These are phyloP conservation scores for Oreochromis aureus DNA, from an alignment of 2,113 vertebrate species.

Conservation along the genomic window DNA sequence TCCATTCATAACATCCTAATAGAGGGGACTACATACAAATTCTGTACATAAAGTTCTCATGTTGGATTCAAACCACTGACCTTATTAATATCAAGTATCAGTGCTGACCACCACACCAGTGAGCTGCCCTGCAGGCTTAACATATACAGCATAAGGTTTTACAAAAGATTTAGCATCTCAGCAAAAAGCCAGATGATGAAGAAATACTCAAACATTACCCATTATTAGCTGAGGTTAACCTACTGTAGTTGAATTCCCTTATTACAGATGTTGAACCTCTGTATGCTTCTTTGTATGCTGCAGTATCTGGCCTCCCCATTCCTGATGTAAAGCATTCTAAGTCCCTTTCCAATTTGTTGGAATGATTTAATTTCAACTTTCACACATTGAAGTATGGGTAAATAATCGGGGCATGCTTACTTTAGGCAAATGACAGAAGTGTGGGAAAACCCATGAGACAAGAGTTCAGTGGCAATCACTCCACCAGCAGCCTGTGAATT, in stretches of 20 bases:
- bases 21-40: background rate
- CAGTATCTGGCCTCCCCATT: background rate
- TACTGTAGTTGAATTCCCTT: background rate
- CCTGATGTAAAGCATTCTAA: background rate
- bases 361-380: background rate
- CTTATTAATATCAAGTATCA: background rate
- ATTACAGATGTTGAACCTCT: background rate
- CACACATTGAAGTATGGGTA: background rate
- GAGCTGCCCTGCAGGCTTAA: background rate
- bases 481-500: background rate
- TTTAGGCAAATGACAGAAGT: background rate
- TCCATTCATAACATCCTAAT: background rate
- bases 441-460: background rate
- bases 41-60: background rate
- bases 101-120: background rate
- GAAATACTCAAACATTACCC: background rate
- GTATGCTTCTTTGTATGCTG: background rate
- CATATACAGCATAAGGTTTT: background rate
- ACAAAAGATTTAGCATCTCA: background rate
- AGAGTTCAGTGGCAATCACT: background rate
- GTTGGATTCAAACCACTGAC: background rate
- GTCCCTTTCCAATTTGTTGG: background rate
- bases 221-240: background rate
- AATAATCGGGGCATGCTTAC: background rate
- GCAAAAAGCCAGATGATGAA: background rate